phyloP scores from a whole-genome alignment of 2,888 invertebrate species.

The Fragum fragum region DNA sequence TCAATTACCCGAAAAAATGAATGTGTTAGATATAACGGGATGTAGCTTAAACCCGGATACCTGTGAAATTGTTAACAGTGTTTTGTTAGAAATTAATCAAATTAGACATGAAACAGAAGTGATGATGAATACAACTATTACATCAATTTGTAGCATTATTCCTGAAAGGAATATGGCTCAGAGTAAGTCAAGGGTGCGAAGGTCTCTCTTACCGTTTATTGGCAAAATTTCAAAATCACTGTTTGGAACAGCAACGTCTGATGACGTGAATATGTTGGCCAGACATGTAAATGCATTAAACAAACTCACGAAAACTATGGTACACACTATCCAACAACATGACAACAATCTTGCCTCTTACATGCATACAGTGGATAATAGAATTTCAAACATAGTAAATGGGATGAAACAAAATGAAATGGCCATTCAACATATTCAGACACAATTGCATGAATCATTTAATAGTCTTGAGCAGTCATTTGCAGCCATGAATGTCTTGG shows the following conservation, averaged over 20 bases:
- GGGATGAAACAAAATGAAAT: slow-evolving; percentile 34
- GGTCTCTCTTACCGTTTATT: slow-evolving; percentile 49
- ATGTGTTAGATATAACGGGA: background rate
- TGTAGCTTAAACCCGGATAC: background rate
- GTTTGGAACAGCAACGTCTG: slow-evolving; percentile 58
- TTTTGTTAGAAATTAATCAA: no score
- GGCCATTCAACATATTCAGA: slow-evolving; percentile 30
- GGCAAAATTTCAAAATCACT: slow-evolving; percentile 52
- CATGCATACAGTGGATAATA: background rate
- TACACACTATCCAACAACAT: slow-evolving; percentile 32
- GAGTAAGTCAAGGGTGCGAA: slow-evolving; percentile 10
- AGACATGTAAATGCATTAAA: slow-evolving; percentile 39
- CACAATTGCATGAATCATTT: slow-evolving; percentile 37
- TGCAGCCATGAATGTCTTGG: slow-evolving; percentile 25
- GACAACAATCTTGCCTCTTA: slow-evolving; percentile 18
- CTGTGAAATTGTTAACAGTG: slow-evolving; percentile 27
- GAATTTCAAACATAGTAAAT: no score
- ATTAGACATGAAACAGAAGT: slow-evolving; percentile 20
- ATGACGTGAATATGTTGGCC: slow-evolving; percentile 51
- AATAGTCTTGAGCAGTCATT: slow-evolving; percentile 29
- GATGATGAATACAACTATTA: slow-evolving; percentile 16
- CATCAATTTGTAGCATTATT: background rate
- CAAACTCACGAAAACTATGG: slow-evolving; percentile 19
- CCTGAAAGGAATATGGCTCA: slow-evolving; percentile 1
- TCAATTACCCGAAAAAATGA: slow-evolving; percentile 12